phyloP scores from a whole-genome alignment of 2,113 vertebrate species.

The Herpailurus yagouaroundi region DNA sequence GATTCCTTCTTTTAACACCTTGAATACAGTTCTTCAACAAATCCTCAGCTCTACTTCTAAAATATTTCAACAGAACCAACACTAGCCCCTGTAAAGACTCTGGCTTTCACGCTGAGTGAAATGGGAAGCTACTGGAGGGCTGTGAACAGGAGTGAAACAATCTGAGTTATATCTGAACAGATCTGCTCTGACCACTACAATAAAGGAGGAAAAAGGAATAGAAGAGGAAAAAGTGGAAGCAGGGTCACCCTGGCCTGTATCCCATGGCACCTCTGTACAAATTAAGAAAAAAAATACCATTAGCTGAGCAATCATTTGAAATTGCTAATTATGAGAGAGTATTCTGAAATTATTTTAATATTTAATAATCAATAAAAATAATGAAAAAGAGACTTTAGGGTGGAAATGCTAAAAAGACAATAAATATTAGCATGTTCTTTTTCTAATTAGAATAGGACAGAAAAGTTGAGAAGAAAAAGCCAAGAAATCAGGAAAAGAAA shows the following conservation, averaged over 20 bases:
- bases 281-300: not conserved
- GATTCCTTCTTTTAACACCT: not conserved
- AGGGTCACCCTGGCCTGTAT: not conserved
- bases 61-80: not conserved
- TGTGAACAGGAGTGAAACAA: not conserved
- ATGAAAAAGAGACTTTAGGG: not conserved
- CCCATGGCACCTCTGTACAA: not conserved
- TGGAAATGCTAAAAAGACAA: not conserved
- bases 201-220: not conserved
- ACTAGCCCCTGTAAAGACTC: not conserved
- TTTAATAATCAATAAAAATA: slow-evolving; percentile 13
- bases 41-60: not conserved
- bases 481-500: not conserved
- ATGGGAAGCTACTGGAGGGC: not conserved
- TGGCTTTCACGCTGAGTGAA: not conserved
- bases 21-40: not conserved
- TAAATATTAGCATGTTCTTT: not conserved
- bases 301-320: not conserved
- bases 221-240: not conserved
- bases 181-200: not conserved
- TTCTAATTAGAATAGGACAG: not conserved
- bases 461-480: not conserved
- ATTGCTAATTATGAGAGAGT: not conserved
- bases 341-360: slow-evolving; percentile 6
- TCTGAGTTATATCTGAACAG: not conserved